phyloP scores from a whole-genome alignment of 2,888 invertebrate species.

The Apamea monoglypha region DNA sequence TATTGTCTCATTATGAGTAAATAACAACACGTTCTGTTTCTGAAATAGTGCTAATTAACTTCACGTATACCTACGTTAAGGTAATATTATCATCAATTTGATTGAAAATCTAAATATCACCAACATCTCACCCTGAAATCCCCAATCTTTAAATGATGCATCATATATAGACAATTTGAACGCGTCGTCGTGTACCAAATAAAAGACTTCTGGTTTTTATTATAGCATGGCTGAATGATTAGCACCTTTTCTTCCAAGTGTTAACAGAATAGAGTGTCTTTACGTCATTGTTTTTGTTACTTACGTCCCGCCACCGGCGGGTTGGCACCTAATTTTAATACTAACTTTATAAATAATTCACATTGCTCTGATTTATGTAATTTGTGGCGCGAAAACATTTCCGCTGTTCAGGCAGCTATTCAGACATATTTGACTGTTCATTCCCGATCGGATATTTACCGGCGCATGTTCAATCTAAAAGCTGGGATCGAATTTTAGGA shows the following conservation, averaged over 20 bases:
- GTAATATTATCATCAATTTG: background rate
- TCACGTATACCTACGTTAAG: background rate
- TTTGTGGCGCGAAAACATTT: conserved; percentile 55
- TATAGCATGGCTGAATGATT: conserved; percentile 57
- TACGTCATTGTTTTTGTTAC: conserved; percentile 68
- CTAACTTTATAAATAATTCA: conserved; percentile 61
- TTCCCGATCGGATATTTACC: conserved; percentile 52
- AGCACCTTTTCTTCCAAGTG: conserved; percentile 66
- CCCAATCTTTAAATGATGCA: background rate
- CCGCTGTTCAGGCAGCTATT: conserved; percentile 15
- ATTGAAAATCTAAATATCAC: background rate
- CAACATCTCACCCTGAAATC: background rate
- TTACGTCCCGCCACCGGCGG: conserved; percentile 16
- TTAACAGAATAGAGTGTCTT: conserved; percentile 58
- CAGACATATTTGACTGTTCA: conserved; percentile 14
- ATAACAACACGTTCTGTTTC: conserved; percentile 1
- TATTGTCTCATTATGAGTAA: conserved; percentile 21
- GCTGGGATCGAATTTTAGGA: conserved; percentile 34
- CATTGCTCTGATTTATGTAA: conserved; percentile 43
- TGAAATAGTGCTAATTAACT: background rate
- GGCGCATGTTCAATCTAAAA: conserved; percentile 39
- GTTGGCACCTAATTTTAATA: conserved; percentile 48
- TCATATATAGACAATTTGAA: background rate
- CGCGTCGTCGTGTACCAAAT: conserved; percentile 25
- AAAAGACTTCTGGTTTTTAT: conserved; percentile 52